phyloP scores from a whole-genome alignment of 2,797 vertebrate genomes.

The Amphiprion clarkii region DNA sequence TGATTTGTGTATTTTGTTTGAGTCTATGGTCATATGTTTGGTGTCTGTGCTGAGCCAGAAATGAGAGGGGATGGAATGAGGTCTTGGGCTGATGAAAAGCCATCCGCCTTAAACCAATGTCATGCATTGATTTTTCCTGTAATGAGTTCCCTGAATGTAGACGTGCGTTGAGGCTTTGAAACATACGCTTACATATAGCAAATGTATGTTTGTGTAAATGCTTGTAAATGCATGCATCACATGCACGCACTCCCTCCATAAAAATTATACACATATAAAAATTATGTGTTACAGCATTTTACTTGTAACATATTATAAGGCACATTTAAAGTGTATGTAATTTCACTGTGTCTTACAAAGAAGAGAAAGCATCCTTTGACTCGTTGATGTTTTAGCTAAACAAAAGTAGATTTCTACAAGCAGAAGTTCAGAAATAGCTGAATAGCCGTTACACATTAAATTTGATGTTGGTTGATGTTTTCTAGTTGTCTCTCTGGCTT shows the following conservation, averaged over 20 bases:
- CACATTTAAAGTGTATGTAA: neutral
- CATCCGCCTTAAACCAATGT: conserved; percentile 73
- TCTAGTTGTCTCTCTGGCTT: no score
- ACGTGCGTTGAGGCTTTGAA: conserved; percentile 36
- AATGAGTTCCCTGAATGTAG: conserved; percentile 73
- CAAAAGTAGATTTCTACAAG: no score
- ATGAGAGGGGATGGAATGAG: conserved; percentile 68
- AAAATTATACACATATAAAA: conserved; percentile 4
- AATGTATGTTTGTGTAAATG: neutral
- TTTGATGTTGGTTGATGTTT: no score
- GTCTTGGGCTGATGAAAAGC: conserved; percentile 75
- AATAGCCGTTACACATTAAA: no score
- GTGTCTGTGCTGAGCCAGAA: conserved; percentile 57
- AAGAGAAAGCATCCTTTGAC: neutral
- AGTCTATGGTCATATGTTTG: conserved; percentile 42
- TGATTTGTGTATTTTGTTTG: conserved; percentile 55
- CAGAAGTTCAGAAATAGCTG: no score
- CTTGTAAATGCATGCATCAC: conserved; percentile 12
- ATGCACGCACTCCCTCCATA: conserved; percentile 10
- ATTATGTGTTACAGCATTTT: neutral
- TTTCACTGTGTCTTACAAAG: neutral
- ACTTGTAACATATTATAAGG: neutral
- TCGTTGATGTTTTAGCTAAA: neutral
- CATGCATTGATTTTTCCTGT: conserved; percentile 75
- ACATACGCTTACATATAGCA: conserved; percentile 16